A percentile compares a stretch with the other conserved stretches of the same genome.
Evolutionary conservation across 2,797 vertebrate species (phyloP).

Genomic region (Pseudochirops cupreus): DNA sequence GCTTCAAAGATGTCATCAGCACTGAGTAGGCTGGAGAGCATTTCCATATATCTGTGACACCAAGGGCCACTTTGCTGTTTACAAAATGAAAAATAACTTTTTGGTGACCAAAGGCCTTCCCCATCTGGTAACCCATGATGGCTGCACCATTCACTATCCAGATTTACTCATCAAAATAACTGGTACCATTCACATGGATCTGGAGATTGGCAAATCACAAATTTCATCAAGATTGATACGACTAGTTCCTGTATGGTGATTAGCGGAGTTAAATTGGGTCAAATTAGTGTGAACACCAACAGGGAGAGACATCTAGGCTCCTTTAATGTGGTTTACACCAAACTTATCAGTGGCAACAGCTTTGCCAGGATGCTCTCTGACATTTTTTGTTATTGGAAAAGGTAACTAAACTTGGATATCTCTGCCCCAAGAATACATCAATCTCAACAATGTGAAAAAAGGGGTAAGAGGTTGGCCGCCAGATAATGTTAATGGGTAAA

Average conservation of each 20-base stretch:
- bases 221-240: conserved; percentile 99
- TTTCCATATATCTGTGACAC: conserved; percentile 98
- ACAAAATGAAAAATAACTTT: conserved; percentile 96
- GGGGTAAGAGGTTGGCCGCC: too few relatives aligned
- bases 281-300: conserved; percentile 97
- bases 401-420: conserved; percentile 64
- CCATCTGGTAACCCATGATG: conserved; percentile 97
- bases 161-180: conserved; percentile 99
- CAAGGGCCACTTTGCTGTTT: conserved; percentile 97
- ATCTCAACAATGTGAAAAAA: too few relatives aligned
- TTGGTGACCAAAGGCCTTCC: conserved; percentile 98
- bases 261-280: conserved; percentile 97
- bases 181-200: conserved; percentile 96
- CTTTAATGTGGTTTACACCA: conserved; percentile 97
- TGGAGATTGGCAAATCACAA: conserved; percentile 97
- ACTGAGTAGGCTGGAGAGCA: conserved; percentile 98
- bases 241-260: conserved; percentile 99
- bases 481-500: too few relatives aligned
- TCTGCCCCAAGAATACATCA: too few relatives aligned
- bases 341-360: conserved; percentile 96
- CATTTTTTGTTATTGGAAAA: conserved; percentile 98
- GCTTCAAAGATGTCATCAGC: conserved; percentile 99
- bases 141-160: conserved; percentile 97
- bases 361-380: conserved; percentile 97
- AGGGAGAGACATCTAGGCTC: conserved; percentile 97